Conservation (phyloP, 2,888 invertebrate genomes). For the Netelia virgata region DNA sequence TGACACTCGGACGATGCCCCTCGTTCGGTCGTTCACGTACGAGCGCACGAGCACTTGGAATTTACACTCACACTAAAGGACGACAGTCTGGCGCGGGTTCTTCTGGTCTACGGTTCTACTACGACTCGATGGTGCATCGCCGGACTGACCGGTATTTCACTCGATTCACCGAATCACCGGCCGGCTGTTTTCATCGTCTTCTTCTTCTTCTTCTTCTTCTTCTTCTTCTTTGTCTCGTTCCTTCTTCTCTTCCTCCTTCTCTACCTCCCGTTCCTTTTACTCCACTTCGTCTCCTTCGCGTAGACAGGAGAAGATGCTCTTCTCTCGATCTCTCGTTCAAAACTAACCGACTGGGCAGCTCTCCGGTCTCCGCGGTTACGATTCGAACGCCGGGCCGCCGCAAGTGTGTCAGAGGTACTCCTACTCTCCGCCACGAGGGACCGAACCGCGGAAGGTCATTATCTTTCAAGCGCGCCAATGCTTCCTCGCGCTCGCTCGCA, state of each 20-base stretch:
- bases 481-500: conserved; percentile 54
- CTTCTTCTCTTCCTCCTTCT: conserved; percentile 35
- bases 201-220: conserved; percentile 44
- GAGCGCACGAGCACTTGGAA: conserved; percentile 19
- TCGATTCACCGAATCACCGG: conserved; percentile 35
- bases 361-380: conserved; percentile 78
- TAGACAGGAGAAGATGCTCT: conserved; percentile 75
- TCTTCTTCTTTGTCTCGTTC: conserved; percentile 48
- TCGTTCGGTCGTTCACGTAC: conserved; percentile 42
- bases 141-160: conserved; percentile 46
- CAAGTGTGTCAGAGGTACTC: conserved; percentile 85
- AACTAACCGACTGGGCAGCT: conserved; percentile 81
- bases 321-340: conserved; percentile 81
- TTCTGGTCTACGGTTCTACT: conserved; percentile 4
- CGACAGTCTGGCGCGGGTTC: background rate
- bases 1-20: conserved; percentile 30
- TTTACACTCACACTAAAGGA: conserved; percentile 31
- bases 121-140: conserved; percentile 3
- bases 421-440: conserved; percentile 80
- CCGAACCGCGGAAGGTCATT: conserved; percentile 83
- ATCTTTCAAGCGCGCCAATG: conserved; percentile 74
- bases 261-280: conserved; percentile 29
- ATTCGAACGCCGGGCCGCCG: conserved; percentile 79
- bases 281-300: conserved; percentile 45
- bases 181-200: conserved; percentile 29